Conservation (phyloP, 2,888 invertebrate genomes). For the Pristionchus japonicus region DNA sequence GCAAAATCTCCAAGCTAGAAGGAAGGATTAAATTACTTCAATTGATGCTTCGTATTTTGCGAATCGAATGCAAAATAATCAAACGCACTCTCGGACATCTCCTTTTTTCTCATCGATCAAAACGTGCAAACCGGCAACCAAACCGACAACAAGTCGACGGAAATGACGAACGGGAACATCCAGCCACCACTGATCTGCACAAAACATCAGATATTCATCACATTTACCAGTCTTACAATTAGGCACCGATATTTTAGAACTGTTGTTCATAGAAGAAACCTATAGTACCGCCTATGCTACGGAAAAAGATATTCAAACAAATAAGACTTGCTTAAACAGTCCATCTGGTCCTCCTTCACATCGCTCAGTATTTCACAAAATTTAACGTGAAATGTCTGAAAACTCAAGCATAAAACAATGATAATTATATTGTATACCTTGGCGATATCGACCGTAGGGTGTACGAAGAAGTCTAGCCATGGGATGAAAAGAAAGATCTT, state of each 20-base stretch:
- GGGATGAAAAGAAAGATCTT: conserved; percentile 79
- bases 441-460: conserved; percentile 37
- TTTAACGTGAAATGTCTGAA: conserved; percentile 22
- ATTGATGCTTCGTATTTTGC: not conserved
- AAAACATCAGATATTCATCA: too few species aligned
- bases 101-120: not conserved
- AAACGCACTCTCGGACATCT: not conserved
- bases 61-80: not conserved
- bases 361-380: not conserved
- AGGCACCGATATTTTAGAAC: too few species aligned
- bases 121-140: conserved; percentile 54
- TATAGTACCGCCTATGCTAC: too few species aligned
- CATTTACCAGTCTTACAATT: too few species aligned
- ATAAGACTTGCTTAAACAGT: not conserved
- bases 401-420: not conserved
- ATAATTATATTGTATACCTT: not conserved
- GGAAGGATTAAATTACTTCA: too few species aligned
- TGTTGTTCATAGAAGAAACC: too few species aligned
- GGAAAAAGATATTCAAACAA: not conserved
- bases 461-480: conserved; percentile 58
- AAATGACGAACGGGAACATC: conserved; percentile 63
- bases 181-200: conserved; percentile 54
- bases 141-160: conserved; percentile 59
- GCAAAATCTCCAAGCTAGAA: not conserved
- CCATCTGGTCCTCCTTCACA: conserved; percentile 39